Base-by-base conservation (phyloP, 2,113 vertebrate genomes). In the Crotalus tigris region DNA sequence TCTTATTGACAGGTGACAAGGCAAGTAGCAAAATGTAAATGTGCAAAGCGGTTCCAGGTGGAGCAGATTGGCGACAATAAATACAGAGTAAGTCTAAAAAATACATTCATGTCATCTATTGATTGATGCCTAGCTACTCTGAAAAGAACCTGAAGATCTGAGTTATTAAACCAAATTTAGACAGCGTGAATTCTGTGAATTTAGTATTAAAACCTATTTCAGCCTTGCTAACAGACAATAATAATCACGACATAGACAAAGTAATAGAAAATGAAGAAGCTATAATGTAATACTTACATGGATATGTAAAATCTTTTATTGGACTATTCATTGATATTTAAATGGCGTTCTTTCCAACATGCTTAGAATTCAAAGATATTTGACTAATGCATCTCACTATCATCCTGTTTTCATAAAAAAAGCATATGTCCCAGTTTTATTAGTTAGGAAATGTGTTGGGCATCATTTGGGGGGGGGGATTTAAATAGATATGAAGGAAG, bases 51-150 rank as follows among this genome's bases (percentile, higher is more conserved):
- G 92, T 99, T 99, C 97, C 99, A 99, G 97, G 99, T 99, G 96
- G 99, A 99, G 94, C 99, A 99, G 97, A 99, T 99, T 91, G 99
- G 99, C 21, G 99, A 99, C 94, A 99, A 99, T 98, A 99, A 99
- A 94, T 99, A 99, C 96, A 98, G 99, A 98, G 99, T 99, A 97
- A 98, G 98, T 97, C 94, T 95, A 86, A 61, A 54, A 91, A 94
- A 51, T 5, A 88, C 1, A 46, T 53, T 23, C 0, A 29, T 3
- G 23, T 94, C 95, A 55, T 93, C 15, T 95, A 88, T 69, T 86
- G 17, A 17, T 44, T 61, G 44, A 61, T 90, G 54, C 57, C 87
- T 75, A 2, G 75, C 92, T 57, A 85, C 87, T 94, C 44, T 90
- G 89, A 7, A 2, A 86, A 2, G 55, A 54, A 88, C 0, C 0